These are phyloP conservation scores for Noctua janthina DNA, from an alignment of 2,888 invertebrate genomes.

Conservation along the genomic window DNA sequence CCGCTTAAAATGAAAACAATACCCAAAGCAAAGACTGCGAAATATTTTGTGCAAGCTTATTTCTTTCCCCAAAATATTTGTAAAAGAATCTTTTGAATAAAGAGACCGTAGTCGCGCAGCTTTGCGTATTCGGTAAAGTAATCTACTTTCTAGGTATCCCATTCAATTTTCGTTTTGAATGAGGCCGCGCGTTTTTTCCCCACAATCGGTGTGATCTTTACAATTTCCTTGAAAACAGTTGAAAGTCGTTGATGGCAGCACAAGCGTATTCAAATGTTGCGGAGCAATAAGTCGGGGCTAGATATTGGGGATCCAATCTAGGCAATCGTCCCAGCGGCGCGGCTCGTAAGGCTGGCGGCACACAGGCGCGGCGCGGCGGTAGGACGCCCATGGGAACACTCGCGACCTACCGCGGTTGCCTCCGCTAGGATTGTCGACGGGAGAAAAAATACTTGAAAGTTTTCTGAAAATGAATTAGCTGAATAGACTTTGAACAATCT, in stretches of 20 bases:
- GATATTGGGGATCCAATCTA: slow-evolving; percentile 69
- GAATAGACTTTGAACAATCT: neutral
- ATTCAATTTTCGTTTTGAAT: slow-evolving; percentile 39
- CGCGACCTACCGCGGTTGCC: neutral
- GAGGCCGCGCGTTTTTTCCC: neutral
- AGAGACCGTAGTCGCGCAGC: neutral
- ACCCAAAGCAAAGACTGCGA: slow-evolving; percentile 29
- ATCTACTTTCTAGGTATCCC: slow-evolving; percentile 6
- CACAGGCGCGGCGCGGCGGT: slow-evolving; percentile 27
- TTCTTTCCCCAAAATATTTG: slow-evolving; percentile 18
- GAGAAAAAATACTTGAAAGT: neutral
- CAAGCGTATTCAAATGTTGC: slow-evolving; percentile 61
- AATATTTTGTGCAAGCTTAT: slow-evolving; percentile 47
- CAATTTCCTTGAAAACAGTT: slow-evolving; percentile 41
- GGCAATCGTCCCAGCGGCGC: slow-evolving; percentile 66
- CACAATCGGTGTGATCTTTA: slow-evolving; percentile 10
- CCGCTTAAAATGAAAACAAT: slow-evolving; percentile 54
- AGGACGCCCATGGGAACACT: slow-evolving; percentile 58
- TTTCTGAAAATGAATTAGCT: neutral
- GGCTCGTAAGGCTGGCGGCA: slow-evolving; percentile 50
- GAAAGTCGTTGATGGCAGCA: slow-evolving; percentile 10
- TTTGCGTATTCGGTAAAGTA: slow-evolving; percentile 11
- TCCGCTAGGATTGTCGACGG: neutral
- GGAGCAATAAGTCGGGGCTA: slow-evolving; percentile 52
- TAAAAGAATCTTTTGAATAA: slow-evolving; percentile 17